A percentile compares a stretch with the other conserved stretches of the same genome.
Conservation (phyloP, 2,888 invertebrate genomes). For the Papilio gigon region DNA sequence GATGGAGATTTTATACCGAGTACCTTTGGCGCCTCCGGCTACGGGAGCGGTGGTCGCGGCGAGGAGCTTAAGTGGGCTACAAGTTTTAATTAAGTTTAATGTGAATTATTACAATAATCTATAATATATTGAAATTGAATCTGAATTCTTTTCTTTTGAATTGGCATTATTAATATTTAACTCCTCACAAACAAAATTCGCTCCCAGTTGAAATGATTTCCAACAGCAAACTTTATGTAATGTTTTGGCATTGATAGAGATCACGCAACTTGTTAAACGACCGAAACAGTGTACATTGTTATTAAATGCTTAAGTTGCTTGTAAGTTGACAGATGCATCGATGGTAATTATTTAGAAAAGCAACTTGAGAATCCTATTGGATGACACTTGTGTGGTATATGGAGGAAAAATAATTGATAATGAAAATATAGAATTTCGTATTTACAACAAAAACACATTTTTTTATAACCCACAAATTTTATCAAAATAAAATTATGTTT, state of each 20-base stretch:
- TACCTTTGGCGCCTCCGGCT: conserved; percentile 81
- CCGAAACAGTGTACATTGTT: conserved; percentile 31
- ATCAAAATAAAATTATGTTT: no score
- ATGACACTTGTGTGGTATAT: conserved; percentile 39
- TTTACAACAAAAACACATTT: conserved; percentile 26
- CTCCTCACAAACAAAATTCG: conserved; percentile 54
- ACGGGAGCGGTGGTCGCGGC: conserved; percentile 73
- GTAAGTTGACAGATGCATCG: conserved; percentile 15
- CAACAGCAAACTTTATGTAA: not conserved
- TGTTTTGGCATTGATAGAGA: conserved; percentile 16
- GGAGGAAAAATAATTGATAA: conserved; percentile 23
- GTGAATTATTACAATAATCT: conserved; percentile 83
- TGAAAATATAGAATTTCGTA: conserved; percentile 38
- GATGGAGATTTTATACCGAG: conserved; percentile 82
- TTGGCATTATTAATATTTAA: conserved; percentile 71
- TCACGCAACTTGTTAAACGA: conserved; percentile 9
- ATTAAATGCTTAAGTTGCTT: conserved; percentile 22
- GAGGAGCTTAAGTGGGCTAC: conserved; percentile 81
- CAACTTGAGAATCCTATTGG: conserved; percentile 21
- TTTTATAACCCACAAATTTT: not conserved
- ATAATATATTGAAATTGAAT: conserved; percentile 83
- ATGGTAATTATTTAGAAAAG: conserved; percentile 15
- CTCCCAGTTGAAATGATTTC: conserved; percentile 26
- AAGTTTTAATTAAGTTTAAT: conserved; percentile 82
- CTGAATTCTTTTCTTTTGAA: conserved; percentile 80